Conservation (phyloP, 2,113 vertebrate genomes). For the Cheirogaleus medius region DNA sequence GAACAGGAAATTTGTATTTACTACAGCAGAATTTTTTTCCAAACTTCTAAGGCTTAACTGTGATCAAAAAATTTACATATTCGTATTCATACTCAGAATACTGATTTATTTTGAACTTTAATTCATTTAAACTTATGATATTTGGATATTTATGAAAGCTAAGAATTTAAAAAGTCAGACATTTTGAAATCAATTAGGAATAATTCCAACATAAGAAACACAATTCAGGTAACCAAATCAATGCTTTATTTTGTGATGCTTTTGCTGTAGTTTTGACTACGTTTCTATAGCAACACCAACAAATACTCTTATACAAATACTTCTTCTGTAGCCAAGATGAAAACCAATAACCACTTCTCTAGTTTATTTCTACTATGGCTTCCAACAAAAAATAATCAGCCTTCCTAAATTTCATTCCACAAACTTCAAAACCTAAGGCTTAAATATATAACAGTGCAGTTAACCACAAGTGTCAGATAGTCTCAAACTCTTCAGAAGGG, state of each 20-base stretch:
- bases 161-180: not conserved
- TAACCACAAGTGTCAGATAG: not conserved
- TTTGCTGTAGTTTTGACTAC: not conserved
- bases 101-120: not conserved
- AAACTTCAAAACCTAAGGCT: slow-evolving; percentile 24
- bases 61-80: not conserved
- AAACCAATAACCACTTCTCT: slow-evolving; percentile 50
- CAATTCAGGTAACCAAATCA: slow-evolving; percentile 4
- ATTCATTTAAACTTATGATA: not conserved
- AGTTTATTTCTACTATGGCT: slow-evolving; percentile 37
- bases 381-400: slow-evolving; percentile 2
- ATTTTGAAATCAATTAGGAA: slow-evolving; percentile 23
- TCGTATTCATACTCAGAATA: not conserved
- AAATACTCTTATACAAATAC: slow-evolving; percentile 30
- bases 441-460: not conserved
- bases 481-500: not conserved
- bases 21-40: not conserved
- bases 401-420: slow-evolving; percentile 39
- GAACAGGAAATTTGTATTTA: slow-evolving; percentile 23
- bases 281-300: slow-evolving; percentile 57
- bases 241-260: not conserved
- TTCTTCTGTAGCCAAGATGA: slow-evolving; percentile 29
- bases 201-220: not conserved
- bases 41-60: not conserved
- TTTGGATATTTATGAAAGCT: not conserved